Evolutionary conservation across 2,888 invertebrate genomes (phyloP).

Genomic region (Dione vanillae): DNA sequence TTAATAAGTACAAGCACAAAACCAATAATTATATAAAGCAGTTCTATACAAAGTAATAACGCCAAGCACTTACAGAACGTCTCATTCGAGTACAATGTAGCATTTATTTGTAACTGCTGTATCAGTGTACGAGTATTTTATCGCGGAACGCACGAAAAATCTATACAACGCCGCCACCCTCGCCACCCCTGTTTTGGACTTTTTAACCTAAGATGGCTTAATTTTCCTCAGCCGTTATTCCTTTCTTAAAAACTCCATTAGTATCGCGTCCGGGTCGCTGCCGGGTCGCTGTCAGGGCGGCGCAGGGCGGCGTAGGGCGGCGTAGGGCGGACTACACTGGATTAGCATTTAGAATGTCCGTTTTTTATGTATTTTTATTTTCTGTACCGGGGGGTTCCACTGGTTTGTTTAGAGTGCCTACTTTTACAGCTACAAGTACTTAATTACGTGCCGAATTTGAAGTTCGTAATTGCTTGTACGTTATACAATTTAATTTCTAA

Average conservation of each 20-base stretch:
- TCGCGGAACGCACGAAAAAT: constrained; percentile 68
- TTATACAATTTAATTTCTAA: constrained; percentile 43
- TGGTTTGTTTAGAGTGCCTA: constrained; percentile 42
- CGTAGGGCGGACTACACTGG: constrained; percentile 28
- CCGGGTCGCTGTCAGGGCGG: constrained; percentile 23
- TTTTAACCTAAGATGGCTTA: constrained; percentile 81
- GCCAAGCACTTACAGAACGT: neutral
- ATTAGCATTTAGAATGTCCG: constrained; percentile 44
- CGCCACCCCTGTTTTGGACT: constrained; percentile 64
- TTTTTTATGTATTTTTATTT: constrained; percentile 45
- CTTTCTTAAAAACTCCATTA: constrained; percentile 74
- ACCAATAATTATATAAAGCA: neutral
- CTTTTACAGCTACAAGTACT: constrained; percentile 43
- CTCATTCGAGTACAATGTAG: constrained; percentile 17
- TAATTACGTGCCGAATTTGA: constrained; percentile 49
- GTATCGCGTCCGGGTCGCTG: constrained; percentile 37
- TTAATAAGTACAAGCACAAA: neutral
- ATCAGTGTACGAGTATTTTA: constrained; percentile 67
- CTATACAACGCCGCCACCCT: constrained; percentile 59
- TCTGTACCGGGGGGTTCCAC: constrained; percentile 37
- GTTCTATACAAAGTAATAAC: neutral
- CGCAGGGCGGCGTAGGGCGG: constrained; percentile 23
- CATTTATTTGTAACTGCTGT: constrained; percentile 31
- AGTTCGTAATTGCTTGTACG: constrained; percentile 46
- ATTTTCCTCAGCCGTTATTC: constrained; percentile 68